phyloP scores from a whole-genome alignment of 2,113 vertebrate genomes.

The Gnathonemus longibarbis region DNA sequence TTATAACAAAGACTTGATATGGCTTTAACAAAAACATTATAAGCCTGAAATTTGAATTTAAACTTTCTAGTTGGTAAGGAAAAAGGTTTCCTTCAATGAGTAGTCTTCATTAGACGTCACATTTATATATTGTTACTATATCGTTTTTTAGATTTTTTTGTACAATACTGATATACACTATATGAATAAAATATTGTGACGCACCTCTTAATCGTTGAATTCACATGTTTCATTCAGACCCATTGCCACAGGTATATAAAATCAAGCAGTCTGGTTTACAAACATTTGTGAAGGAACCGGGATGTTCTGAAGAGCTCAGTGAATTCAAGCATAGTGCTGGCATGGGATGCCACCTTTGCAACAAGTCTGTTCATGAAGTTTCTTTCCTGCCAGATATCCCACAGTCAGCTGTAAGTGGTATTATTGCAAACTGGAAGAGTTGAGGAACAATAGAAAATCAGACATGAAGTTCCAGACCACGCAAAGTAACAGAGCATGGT shows the following conservation, averaged over 20 bases:
- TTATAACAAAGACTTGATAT: background rate
- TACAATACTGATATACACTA: background rate
- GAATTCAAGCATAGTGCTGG: background rate
- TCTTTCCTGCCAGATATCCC: background rate
- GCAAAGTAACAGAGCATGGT: background rate
- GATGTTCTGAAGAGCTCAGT: background rate
- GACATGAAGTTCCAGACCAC: background rate
- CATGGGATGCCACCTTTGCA: background rate
- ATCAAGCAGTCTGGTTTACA: background rate
- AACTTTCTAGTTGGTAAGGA: background rate
- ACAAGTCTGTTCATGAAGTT: background rate
- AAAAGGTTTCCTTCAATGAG: background rate
- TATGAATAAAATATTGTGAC: background rate
- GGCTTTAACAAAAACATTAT: background rate
- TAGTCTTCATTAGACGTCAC: background rate
- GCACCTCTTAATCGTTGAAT: background rate
- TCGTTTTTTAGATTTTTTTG: background rate
- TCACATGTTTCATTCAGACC: background rate
- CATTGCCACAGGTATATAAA: background rate
- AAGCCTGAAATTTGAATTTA: background rate
- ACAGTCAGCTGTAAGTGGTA: background rate
- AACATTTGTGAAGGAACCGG: background rate
- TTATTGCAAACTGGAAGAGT: background rate
- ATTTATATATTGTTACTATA: background rate
- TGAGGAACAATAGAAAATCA: background rate